Base-by-base conservation (phyloP, 2,888 invertebrate genomes). In the Acronicta aceris region DNA sequence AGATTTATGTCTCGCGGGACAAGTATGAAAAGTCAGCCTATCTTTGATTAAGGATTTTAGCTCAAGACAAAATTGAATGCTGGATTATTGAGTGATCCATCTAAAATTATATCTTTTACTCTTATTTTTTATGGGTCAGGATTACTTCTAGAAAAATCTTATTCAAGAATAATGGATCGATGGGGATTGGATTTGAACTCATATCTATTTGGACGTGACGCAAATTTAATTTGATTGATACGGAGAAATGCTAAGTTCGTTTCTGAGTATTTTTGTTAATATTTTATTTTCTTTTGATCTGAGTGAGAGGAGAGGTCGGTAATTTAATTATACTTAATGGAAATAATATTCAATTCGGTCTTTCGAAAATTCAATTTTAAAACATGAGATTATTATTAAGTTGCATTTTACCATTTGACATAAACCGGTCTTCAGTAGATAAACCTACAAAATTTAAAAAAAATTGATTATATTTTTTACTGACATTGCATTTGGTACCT, bases 1-100 rank as follows among this genome's bases (percentile, higher is more conserved):
- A 40, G 40, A 64, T 51, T 55, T 0, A 33, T 43, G 45, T 42
- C 36, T 38, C 57, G 17, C 1, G 57, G 15, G 51, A 56, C 8
- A 16, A 17, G 17, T 45, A 13, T 15, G 30, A 41, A 65, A 71
- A 25, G 12, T 41, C 71, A 65, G 48, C 17, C 16, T 41, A 15
- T 33, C 48, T 65, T 21, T 27, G 46, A 66, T 57, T 45, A 48
- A 65, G 16, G 27, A 40, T 40, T 56, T 71, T n/a, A 45, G 36
- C 17, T 21, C 17, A 17, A 45, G 60, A 60, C 15, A 60, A 48
- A 46, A 48, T 36, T 48, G 33, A 48, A 48, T 30, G 30, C 16
- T 33, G 33, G 47, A 48, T 33, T 48, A 48, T 13, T 13, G 33
- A 48, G 33, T 17, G 33, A 48, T 48, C 33, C 12, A 48, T 48